A percentile compares a stretch with the other conserved stretches of the same genome.
Evolutionary conservation across 2,113 vertebrate species (phyloP).

Genomic region (Fulmarus glacialis): DNA sequence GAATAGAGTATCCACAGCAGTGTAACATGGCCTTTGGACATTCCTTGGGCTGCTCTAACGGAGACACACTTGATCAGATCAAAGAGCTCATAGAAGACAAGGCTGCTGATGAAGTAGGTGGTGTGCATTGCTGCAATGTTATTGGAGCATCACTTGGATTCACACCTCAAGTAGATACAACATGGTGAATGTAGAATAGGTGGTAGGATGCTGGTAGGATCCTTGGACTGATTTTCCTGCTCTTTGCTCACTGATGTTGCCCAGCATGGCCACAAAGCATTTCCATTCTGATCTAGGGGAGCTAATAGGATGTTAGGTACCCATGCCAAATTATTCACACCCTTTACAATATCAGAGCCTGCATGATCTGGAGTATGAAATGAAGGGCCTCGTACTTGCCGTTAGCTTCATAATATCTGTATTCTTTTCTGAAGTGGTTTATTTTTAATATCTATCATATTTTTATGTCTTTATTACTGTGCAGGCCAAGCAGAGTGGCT

Average conservation of each 20-base stretch:
- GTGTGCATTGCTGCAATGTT: neutral
- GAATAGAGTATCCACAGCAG: neutral
- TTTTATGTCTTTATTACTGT: neutral
- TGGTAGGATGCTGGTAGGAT: no score
- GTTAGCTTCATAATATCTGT: neutral
- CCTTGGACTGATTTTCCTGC: neutral
- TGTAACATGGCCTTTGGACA: neutral
- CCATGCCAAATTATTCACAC: neutral
- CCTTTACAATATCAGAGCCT: neutral
- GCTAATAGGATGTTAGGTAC: neutral
- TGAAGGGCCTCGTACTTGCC: neutral
- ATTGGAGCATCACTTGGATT: accelerated
- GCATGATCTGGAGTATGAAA: neutral
- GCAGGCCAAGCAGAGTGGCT: neutral
- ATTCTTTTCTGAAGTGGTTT: neutral
- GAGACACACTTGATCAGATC: neutral
- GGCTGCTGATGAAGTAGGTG: neutral
- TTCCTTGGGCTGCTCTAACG: neutral
- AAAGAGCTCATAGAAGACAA: neutral
- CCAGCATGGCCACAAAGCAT: accelerated
- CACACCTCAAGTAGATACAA: neutral
- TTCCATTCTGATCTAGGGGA: neutral
- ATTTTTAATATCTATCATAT: neutral
- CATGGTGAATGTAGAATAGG: neutral
- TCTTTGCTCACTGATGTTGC: neutral